Evolutionary conservation across 2,113 vertebrate genomes (phyloP).

Genomic region (Nothoprocta pentlandii): DNA sequence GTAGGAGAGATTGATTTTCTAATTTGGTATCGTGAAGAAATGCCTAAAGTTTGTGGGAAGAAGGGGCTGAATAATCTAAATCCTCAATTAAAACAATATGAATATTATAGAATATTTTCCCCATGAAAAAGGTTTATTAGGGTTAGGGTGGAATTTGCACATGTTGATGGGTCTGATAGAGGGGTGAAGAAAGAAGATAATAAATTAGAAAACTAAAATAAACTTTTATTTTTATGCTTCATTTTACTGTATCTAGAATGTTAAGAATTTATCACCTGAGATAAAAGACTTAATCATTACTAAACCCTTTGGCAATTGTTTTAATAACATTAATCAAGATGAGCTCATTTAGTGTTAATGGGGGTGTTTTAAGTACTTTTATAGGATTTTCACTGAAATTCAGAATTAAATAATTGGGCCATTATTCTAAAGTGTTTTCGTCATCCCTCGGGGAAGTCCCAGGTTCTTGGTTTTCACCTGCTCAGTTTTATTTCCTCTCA

Average conservation of each 20-base stretch:
- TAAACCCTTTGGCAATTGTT: slow-evolving; percentile 63
- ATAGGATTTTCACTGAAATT: slow-evolving; percentile 76
- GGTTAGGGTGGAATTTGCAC: not conserved
- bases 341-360: slow-evolving; percentile 70
- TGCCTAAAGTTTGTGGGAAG: not conserved
- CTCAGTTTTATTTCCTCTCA: slow-evolving; percentile 47
- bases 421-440: slow-evolving; percentile 67
- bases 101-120: not conserved
- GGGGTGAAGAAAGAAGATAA: not conserved
- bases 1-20: not conserved
- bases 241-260: not conserved
- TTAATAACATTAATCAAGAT: slow-evolving; percentile 73
- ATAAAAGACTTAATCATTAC: slow-evolving; percentile 69
- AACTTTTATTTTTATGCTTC: slow-evolving; percentile 49
- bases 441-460: slow-evolving; percentile 63
- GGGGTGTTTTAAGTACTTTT: slow-evolving; percentile 65
- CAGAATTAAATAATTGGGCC: slow-evolving; percentile 72
- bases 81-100: not conserved
- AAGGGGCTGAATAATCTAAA: not conserved
- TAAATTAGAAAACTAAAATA: slow-evolving; percentile 13
- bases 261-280: slow-evolving; percentile 68
- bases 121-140: not conserved
- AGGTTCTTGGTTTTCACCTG: slow-evolving; percentile 43
- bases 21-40: not conserved
- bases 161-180: not conserved